These are phyloP conservation scores for Chaetura pelagica DNA, from an alignment of 2,113 vertebrate species.

Conservation along the genomic window DNA sequence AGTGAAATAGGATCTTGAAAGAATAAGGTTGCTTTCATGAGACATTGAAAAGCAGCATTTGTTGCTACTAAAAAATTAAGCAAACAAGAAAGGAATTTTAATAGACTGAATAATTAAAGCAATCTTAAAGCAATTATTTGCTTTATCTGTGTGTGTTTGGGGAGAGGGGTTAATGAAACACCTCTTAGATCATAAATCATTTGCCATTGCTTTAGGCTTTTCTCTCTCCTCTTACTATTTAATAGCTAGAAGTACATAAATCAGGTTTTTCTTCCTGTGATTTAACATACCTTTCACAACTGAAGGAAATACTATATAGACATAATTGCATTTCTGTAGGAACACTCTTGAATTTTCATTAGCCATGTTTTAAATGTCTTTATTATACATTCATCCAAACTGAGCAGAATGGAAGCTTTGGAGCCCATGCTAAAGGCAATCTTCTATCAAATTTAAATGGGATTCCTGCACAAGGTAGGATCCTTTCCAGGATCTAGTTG, in stretches of 20 bases:
- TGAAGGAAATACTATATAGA: not conserved
- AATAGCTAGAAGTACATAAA: not conserved
- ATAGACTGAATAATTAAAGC: slow-evolving; percentile 31
- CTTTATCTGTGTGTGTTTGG: slow-evolving; percentile 19
- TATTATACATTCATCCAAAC: not conserved
- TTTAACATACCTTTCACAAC: slow-evolving; percentile 15
- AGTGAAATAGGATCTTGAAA: not conserved
- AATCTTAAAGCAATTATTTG: slow-evolving; percentile 56
- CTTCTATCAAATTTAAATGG: not conserved
- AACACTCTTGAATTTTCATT: not conserved
- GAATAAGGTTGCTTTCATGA: not conserved
- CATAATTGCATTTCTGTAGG: not conserved
- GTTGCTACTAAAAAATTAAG: not conserved
- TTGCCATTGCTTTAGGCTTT: slow-evolving; percentile 32
- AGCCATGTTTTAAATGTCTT: not conserved
- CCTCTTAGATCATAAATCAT: slow-evolving; percentile 53
- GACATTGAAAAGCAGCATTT: not conserved
- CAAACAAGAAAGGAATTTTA: slow-evolving; percentile 38
- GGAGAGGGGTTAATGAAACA: slow-evolving; percentile 35
- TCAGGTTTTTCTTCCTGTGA: not conserved
- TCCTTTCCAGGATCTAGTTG: not conserved
- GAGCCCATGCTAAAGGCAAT: not conserved
- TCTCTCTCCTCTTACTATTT: not conserved
- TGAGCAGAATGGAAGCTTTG: not conserved
- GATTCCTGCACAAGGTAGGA: slow-evolving; percentile 15